Base-by-base conservation (phyloP, 2,797 vertebrate genomes). In the Mus caroli region DNA sequence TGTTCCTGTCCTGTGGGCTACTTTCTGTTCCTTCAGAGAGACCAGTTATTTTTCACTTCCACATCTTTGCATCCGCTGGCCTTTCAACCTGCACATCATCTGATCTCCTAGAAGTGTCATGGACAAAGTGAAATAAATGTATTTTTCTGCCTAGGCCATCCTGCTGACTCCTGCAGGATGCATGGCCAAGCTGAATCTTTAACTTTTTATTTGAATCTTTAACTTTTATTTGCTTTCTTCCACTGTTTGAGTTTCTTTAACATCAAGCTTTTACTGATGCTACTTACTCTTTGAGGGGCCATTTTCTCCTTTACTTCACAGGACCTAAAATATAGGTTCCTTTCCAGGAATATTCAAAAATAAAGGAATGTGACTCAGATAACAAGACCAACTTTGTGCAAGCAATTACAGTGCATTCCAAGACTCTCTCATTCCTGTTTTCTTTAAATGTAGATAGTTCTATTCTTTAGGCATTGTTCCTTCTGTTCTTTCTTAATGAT, bases 1-100 rank as follows among this genome's bases (percentile, higher is more conserved):
- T 2, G 26, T 67, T 75, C 46, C 31, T 34, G 26, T 15, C 56
- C 80, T 79, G 56, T 31, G 46, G 84, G 77, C 50, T 40, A n/a
- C 40, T 94, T 92, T 92, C 92, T 24, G 82, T 92, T 97, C 86
- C 91, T 86, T 13, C 62, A 71, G 31, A 3, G 9, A 88, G 58
- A 73, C 80, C 71, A 58, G 37, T 2, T 43, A 20, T 24, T 37
- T 94, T 73, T 94, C 76, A 83, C 85, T 94, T 96, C 95, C 73
- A 85, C 58, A 64, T 88, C 80, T 84, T 37, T 19, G 13, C n/a
- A 19, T 52, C 64, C 12, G 40, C 69, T 28, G 37, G 31, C 7
- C 24, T 37, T 14, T 88, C 46, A 69, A 52, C 79, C 50, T 64
- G 22, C 31, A 58, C 4, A 13, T 9, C 77, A 40, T 26, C 52